phyloP scores from a whole-genome alignment of 2,797 vertebrate genomes.

The Centroberyx gerrardi region DNA sequence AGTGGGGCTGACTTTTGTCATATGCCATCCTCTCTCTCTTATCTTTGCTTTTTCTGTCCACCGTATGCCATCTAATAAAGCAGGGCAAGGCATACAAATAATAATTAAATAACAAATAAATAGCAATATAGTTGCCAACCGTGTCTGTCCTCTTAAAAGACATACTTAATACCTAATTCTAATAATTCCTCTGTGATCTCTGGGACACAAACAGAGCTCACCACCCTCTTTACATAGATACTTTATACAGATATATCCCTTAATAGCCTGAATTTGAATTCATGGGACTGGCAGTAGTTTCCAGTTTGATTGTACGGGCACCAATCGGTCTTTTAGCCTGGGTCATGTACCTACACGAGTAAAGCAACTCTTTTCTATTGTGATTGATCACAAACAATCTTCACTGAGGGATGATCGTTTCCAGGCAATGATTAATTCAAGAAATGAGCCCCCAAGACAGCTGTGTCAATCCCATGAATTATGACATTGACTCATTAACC shows the following conservation, averaged over 20 bases:
- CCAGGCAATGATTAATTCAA: slow-evolving; percentile 60
- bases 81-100: slow-evolving; percentile 1
- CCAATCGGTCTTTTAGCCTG: not conserved
- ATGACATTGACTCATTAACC: slow-evolving; percentile 43
- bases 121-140: not conserved
- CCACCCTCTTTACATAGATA: not conserved
- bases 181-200: not conserved
- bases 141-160: too few species aligned
- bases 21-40: not conserved
- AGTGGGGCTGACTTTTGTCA: slow-evolving; percentile 9
- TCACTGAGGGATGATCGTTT: slow-evolving; percentile 67
- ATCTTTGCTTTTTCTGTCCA: not conserved
- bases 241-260: not conserved
- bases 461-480: slow-evolving; percentile 40
- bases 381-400: slow-evolving; percentile 63
- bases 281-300: not conserved
- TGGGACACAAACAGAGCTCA: not conserved
- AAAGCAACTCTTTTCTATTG: slow-evolving; percentile 31
- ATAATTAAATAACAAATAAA: not conserved
- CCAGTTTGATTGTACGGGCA: slow-evolving; percentile 29
- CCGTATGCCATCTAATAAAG: slow-evolving; percentile 14
- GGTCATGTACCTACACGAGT: slow-evolving; percentile 33
- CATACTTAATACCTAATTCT: too few species aligned
- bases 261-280: not conserved
- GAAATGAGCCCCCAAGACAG: slow-evolving; percentile 48